Base-by-base conservation (phyloP, 2,797 vertebrate species). In the Alfaro cultratus region DNA sequence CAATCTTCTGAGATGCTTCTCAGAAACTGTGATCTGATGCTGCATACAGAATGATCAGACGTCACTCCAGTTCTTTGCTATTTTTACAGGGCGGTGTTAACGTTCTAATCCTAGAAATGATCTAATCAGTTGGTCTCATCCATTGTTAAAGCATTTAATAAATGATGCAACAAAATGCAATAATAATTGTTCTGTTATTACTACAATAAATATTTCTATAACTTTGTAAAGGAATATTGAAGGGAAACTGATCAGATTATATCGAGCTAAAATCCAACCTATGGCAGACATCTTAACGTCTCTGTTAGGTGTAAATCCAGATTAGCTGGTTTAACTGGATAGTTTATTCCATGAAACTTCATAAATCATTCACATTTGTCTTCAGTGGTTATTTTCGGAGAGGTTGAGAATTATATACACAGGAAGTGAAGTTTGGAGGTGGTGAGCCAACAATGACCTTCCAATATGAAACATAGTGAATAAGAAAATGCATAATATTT, bases 21-120 rank as follows among this genome's bases (percentile, higher is more conserved):
- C 39, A 8, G 41, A 71, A 71, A 71, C 68, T n/a, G 68, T 43
- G 26, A 71, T 71, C 68, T 71, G 67, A 70, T 70, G 23, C 41
- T 43, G 41, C 31, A 64, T 34, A 15, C 60, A 10, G 60, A 18
- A 36, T 68, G 18, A 29, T 29, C n/a, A 29, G 55, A 57, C 4
- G 0, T 36, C 3, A 21, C 16, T 36, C 60, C 60, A 21, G 16
- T 64, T 64, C 16, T 21, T 64, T 62, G 31, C 34, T 62, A 8
- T 16, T 34, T 36, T 1, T 64, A 36, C 9, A 36, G 18, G 3
- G 60, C 16, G 8, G 31, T 64, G 31, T 21, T 9, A 64, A 36
- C 60, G 9, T 34, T 34, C 15, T 34, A 31, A 15, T 34, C 15
- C 16, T 64, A 36, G 31, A 64, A 64, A 64, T 21, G 2, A 36